Evolutionary conservation across 2,113 vertebrate genomes (phyloP).

Genomic region (Morone saxatilis): DNA sequence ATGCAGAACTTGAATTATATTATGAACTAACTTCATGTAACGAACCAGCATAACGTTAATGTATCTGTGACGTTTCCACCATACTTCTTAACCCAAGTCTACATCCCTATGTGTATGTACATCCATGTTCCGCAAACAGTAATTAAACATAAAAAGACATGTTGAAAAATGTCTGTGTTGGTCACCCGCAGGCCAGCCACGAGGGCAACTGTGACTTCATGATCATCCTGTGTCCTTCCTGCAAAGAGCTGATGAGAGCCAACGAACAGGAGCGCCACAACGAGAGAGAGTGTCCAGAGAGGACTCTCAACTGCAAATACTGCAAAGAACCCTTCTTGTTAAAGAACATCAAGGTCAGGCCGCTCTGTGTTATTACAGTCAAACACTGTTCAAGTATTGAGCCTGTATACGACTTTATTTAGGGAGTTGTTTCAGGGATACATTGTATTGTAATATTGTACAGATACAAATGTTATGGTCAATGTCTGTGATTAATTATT

Average conservation of each 20-base stretch:
- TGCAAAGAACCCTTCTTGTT: constrained; percentile 86
- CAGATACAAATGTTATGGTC: not conserved
- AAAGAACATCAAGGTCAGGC: constrained; percentile 83
- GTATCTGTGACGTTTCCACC: too few relatives aligned
- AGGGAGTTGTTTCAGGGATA: not conserved
- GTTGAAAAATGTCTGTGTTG: not conserved
- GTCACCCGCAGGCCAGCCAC: constrained; percentile 75
- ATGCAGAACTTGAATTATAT: too few relatives aligned
- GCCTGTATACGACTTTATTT: not conserved
- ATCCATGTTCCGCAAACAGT: not conserved
- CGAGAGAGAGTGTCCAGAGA: constrained; percentile 87
- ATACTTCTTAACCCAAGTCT: too few relatives aligned
- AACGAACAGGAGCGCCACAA: constrained; percentile 88
- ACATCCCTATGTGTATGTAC: too few relatives aligned
- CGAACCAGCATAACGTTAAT: too few relatives aligned
- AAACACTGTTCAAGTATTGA: not conserved
- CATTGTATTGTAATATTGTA: not conserved
- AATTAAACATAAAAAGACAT: not conserved
- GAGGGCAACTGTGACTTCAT: constrained; percentile 87
- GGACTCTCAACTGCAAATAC: constrained; percentile 88
- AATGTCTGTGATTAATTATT: not conserved
- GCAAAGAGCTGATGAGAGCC: constrained; percentile 86
- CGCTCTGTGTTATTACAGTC: not conserved
- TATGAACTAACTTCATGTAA: too few relatives aligned
- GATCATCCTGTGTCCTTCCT: constrained; percentile 86